Evolutionary conservation across 2,113 vertebrate species (phyloP).

Genomic region (Ranitomeya variabilis): DNA sequence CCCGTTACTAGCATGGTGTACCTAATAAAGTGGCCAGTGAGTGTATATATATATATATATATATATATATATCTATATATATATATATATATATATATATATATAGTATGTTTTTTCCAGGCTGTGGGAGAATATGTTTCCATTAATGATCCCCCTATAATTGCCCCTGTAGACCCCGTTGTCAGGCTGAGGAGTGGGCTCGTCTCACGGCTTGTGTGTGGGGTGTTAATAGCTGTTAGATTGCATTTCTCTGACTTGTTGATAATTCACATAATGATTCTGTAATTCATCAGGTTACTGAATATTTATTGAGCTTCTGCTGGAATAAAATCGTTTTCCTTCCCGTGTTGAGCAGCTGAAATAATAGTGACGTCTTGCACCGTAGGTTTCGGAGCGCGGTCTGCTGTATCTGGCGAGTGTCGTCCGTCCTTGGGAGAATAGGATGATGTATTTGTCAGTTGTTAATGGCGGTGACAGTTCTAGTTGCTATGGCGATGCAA

Average conservation of each 20-base stretch:
- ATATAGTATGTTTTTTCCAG: no score
- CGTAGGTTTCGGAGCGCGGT: neutral
- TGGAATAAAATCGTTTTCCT: neutral
- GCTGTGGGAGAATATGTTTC: no score
- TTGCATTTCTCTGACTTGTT: neutral
- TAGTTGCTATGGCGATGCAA: constrained; percentile 53
- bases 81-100: no score
- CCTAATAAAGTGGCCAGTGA: no score
- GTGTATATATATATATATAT: no score
- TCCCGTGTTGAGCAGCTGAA: neutral
- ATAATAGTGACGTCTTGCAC: neutral
- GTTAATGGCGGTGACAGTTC: constrained; percentile 29
- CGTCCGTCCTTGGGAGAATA: constrained; percentile 30
- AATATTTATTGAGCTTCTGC: neutral
- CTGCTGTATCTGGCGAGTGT: neutral
- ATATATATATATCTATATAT: no score
- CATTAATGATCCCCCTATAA: no score
- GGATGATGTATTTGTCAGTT: constrained; percentile 35
- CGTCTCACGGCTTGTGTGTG: no score
- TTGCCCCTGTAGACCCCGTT: no score
- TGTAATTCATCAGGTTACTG: neutral
- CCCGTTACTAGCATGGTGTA: no score
- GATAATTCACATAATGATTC: neutral
- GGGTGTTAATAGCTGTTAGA: neutral
- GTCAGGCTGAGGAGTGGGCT: no score